phyloP scores from a whole-genome alignment of 2,797 vertebrate genomes.

The Gallirallus australis region DNA sequence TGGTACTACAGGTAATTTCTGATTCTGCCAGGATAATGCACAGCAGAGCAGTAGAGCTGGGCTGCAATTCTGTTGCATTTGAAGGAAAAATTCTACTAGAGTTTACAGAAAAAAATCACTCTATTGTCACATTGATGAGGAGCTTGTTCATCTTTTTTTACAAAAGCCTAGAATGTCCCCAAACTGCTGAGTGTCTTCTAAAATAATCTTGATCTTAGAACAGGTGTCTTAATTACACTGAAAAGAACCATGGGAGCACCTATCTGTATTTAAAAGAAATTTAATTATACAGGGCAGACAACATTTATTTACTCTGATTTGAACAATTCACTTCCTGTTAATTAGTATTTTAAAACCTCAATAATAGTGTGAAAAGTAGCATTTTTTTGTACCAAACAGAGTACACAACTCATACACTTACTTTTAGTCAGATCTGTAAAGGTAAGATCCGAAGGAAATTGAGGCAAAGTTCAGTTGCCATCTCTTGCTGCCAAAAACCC shows the following conservation, averaged over 20 bases:
- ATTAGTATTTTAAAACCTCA: neutral
- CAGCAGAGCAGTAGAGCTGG: neutral
- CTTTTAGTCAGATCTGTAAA: conserved; percentile 30
- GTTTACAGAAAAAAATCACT: neutral
- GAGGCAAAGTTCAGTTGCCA: conserved; percentile 43
- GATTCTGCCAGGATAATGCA: neutral
- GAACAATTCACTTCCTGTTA: neutral
- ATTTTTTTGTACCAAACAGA: neutral
- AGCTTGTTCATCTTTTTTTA: neutral
- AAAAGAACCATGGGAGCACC: neutral
- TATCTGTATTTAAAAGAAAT: neutral
- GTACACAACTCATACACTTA: neutral
- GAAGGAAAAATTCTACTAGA: neutral
- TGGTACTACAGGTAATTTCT: neutral
- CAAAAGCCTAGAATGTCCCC: neutral
- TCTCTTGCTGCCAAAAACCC: conserved; percentile 66
- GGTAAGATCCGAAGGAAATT: conserved; percentile 34
- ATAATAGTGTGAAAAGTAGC: neutral
- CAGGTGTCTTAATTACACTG: neutral
- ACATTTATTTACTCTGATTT: neutral
- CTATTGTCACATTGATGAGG: neutral
- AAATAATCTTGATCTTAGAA: neutral
- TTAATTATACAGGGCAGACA: neutral
- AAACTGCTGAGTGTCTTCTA: neutral
- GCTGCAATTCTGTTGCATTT: neutral